Base-by-base conservation (phyloP, 2,888 invertebrate genomes). In the Platycnemis pennipes region DNA sequence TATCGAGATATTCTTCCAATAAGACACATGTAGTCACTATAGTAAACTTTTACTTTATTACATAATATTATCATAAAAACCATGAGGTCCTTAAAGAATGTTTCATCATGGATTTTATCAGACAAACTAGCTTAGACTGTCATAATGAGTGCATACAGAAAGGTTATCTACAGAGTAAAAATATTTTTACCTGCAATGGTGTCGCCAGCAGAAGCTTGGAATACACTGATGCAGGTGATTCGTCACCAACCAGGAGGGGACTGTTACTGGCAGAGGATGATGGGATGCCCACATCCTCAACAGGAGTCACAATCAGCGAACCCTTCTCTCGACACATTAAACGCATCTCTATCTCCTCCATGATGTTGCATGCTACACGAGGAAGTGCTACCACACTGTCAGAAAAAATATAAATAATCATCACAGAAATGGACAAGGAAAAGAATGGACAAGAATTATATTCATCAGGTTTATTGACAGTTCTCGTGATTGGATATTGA, bases 251-350 rank as follows among this genome's bases (percentile, higher is more conserved):
- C 19, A 96, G 96, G 88, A 96, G 96, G 94, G 96, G 96, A 37
- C 95, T 96, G 42, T n/a, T 11, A n/a, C 42, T 37, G 69, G 95
- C 95, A 89, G 96, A 96, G 85, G 95, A 94, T 87, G 96, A 95
- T 11, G 96, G 95, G 26, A 37, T 16, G 42, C 96, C 31, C 3
- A 31, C 69, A 45, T 88, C 89, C 11, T 95, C 95, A 3, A 97
- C 97, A 3, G 97, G 97, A 94, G 97, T 96, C 16, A 97, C 97
- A 45, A 97, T 96, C 26, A 97, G 96, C 2, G 97, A 97, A 22
- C 98, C 98, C 94, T 98, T 97, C 95, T 98, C 97, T n/a, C 99
- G 98, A 95, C 98, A 98, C 98, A 99, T 99, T 95, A 99, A 97
- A 95, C 98, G 98, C 97, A 99, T 98, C 94, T 97, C 97, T 44